Conservation (phyloP, 2,888 invertebrate species). For the Odontothrips loti region DNA sequence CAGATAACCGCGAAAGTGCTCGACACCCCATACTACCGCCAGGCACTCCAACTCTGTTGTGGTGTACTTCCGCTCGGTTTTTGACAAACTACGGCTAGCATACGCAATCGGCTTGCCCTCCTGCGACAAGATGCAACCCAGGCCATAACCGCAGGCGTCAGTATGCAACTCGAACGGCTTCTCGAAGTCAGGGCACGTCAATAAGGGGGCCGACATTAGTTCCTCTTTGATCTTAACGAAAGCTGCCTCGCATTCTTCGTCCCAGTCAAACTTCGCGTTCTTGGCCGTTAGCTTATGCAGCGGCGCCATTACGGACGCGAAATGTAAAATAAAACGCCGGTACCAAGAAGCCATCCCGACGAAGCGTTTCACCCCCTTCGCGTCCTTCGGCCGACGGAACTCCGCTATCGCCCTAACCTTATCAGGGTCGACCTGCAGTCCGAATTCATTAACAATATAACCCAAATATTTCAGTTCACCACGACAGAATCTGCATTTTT, state of each 20-base stretch:
- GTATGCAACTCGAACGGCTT: slow-evolving; percentile 35
- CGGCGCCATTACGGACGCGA: slow-evolving; percentile 36
- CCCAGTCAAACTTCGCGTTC: slow-evolving; percentile 29
- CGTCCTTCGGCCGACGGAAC: background rate
- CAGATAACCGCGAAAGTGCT: slow-evolving; percentile 34
- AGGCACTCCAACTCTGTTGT: slow-evolving; percentile 33
- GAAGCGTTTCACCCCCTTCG: slow-evolving; percentile 20
- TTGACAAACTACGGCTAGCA: slow-evolving; percentile 32
- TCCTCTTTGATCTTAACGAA: slow-evolving; percentile 32
- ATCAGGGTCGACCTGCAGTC: slow-evolving; percentile 30
- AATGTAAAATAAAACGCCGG: slow-evolving; percentile 39
- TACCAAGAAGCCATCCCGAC: slow-evolving; percentile 36
- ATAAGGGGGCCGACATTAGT: slow-evolving; percentile 34
- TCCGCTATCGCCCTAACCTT: slow-evolving; percentile 29
- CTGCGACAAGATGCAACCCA: slow-evolving; percentile 35
- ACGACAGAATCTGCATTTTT: too few relatives aligned
- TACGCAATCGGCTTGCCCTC: slow-evolving; percentile 33
- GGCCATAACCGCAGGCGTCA: slow-evolving; percentile 34
- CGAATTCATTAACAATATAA: slow-evolving; percentile 25
- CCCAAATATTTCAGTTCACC: background rate
- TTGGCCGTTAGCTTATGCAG: slow-evolving; percentile 32
- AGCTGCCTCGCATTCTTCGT: slow-evolving; percentile 30
- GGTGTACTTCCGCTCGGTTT: slow-evolving; percentile 33
- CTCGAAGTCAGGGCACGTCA: slow-evolving; percentile 35
- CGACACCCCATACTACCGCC: too few relatives aligned